Evolutionary conservation across 2,888 invertebrate genomes (phyloP).

Genomic region (Zaprionus bogoriensis): DNA sequence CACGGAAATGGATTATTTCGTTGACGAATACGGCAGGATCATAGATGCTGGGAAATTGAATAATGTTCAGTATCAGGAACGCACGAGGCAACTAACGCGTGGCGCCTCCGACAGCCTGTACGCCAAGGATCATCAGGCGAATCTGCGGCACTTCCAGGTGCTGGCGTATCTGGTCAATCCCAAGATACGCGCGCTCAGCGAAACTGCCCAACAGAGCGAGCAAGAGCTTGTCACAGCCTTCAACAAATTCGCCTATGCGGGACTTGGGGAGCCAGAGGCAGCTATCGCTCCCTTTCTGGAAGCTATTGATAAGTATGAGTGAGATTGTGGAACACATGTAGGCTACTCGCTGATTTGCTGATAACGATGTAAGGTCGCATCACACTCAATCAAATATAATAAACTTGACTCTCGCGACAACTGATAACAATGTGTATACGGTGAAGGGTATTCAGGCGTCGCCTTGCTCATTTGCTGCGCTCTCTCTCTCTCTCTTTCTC

Average conservation of each 20-base stretch:
- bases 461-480: background rate
- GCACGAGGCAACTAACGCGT: background rate
- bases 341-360: background rate
- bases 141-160: background rate
- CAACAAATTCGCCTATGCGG: conserved; percentile 25
- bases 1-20: background rate
- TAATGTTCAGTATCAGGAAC: background rate
- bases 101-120: background rate
- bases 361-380: background rate
- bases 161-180: background rate
- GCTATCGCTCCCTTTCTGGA: background rate
- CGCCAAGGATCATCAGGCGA: background rate
- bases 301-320: conserved; percentile 1
- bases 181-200: conserved; percentile 13
- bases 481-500: background rate
- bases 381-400: background rate
- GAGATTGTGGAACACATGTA: no score
- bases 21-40: background rate
- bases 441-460: background rate
- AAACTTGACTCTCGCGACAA: background rate
- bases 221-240: conserved; percentile 4
- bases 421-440: background rate
- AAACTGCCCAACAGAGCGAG: conserved; percentile 14
- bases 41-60: background rate
- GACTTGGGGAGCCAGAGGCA: background rate